A percentile compares a stretch with the other conserved stretches of the same genome.
Conservation (phyloP, 1,140 invertebrate genomes). For the Himalopsyche phryganea region DNA sequence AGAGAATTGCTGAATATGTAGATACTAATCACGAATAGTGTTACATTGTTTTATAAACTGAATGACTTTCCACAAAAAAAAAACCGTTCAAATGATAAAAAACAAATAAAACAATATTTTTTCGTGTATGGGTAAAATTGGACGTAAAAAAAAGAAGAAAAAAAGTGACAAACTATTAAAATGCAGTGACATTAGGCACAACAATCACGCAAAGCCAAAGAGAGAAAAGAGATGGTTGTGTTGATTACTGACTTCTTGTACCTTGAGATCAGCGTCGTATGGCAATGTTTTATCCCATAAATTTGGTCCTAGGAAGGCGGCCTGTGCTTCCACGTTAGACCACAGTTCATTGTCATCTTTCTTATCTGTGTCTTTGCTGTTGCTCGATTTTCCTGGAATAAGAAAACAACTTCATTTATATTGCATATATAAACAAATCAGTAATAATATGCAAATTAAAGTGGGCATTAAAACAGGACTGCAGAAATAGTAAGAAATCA, state of each 20-base stretch:
- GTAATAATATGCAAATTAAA: too few species aligned
- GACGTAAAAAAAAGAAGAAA: not conserved
- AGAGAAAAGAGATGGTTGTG: conserved; percentile 42
- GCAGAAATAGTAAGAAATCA: too few species aligned
- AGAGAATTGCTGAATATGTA: too few species aligned
- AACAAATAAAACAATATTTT: too few species aligned
- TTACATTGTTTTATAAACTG: too few species aligned
- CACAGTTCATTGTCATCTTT: conserved; percentile 82
- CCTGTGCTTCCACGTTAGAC: conserved; percentile 81
- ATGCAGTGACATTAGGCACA: conserved; percentile 6
- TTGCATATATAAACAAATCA: too few species aligned
- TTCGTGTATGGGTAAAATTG: too few species aligned
- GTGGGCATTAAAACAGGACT: too few species aligned
- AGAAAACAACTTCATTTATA: conserved; percentile 22
- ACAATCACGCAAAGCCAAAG: conserved; percentile 44
- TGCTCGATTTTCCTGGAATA: conserved; percentile 61
- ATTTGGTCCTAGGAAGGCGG: conserved; percentile 90
- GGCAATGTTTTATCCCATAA: conserved; percentile 90
- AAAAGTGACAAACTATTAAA: not conserved
- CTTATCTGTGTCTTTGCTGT: conserved; percentile 66
- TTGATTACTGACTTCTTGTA: conserved; percentile 66
- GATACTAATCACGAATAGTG: too few species aligned
- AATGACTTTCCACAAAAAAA: too few species aligned
- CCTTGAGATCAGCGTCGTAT: conserved; percentile 91
- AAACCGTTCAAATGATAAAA: too few species aligned